Evolutionary conservation across 2,888 invertebrate genomes (phyloP).

Genomic region (Eristalis arbustorum): DNA sequence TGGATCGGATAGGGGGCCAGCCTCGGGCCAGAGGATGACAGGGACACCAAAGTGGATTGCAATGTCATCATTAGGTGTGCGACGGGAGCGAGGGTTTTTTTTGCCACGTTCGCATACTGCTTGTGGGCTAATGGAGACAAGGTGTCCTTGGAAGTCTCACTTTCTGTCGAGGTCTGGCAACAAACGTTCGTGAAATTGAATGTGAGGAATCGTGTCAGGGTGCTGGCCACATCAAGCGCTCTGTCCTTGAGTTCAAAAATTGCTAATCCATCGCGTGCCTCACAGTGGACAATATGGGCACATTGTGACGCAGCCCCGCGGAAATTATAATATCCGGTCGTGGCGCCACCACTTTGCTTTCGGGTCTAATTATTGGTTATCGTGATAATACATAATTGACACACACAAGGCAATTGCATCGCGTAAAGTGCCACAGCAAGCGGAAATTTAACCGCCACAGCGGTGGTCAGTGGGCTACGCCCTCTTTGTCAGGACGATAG

Average conservation of each 20-base stretch:
- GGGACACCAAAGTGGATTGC: background rate
- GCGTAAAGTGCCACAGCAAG: background rate
- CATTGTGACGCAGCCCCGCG: background rate
- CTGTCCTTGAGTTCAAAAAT: too few relatives aligned
- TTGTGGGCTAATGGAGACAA: background rate
- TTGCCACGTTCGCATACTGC: background rate
- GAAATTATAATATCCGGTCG: background rate
- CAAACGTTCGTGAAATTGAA: background rate
- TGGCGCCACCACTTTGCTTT: background rate
- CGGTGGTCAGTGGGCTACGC: background rate
- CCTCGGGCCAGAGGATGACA: background rate
- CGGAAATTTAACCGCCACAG: background rate
- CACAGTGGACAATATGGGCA: too few relatives aligned
- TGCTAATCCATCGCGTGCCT: background rate
- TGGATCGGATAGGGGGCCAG: background rate
- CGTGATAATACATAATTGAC: background rate
- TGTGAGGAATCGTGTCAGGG: background rate
- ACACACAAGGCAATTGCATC: background rate
- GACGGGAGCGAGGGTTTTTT: background rate
- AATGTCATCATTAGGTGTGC: background rate
- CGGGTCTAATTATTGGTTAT: background rate
- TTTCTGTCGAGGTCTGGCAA: background rate
- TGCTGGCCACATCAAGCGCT: too few relatives aligned
- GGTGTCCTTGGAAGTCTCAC: background rate
- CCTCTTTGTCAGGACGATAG: background rate